Evolutionary conservation across 2,888 invertebrate species (phyloP).

Genomic region (Athalia circularis): DNA sequence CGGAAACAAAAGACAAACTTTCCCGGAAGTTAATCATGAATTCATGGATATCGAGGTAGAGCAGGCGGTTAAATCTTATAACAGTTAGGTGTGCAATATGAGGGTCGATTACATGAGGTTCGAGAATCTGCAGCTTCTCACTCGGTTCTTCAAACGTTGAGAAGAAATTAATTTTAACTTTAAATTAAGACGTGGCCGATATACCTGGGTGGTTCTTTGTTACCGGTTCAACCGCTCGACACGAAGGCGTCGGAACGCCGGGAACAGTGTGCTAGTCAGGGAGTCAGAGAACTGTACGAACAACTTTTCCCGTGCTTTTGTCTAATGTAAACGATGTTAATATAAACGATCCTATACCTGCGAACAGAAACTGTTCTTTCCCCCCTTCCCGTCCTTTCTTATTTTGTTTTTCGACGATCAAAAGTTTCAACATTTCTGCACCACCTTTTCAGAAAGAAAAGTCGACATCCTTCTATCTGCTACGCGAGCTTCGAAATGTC

Average conservation of each 20-base stretch:
- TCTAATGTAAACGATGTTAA: constrained; percentile 64
- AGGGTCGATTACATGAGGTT: neutral
- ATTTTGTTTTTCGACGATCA: neutral
- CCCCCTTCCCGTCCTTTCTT: neutral
- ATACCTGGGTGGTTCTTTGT: constrained; percentile 70
- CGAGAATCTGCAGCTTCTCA: constrained; percentile 45
- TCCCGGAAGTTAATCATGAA: constrained; percentile 26
- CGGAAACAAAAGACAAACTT: constrained; percentile 43
- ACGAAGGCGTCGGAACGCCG: constrained; percentile 52
- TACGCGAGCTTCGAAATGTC: too few species aligned
- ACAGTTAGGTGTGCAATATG: constrained; percentile 12
- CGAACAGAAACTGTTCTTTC: constrained; percentile 21
- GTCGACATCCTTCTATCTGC: too few species aligned
- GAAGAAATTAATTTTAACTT: constrained; percentile 74
- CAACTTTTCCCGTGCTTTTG: constrained; percentile 70
- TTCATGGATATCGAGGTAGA: constrained; percentile 42
- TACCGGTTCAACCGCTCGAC: constrained; percentile 54
- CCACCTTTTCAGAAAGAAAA: too few species aligned
- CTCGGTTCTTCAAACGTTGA: constrained; percentile 53
- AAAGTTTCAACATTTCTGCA: too few species aligned
- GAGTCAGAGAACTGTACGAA: neutral
- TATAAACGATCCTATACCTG: constrained; percentile 41
- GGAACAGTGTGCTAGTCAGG: neutral
- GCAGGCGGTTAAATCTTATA: constrained; percentile 11
- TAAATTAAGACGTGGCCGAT: constrained; percentile 73